phyloP scores from a whole-genome alignment of 2,113 vertebrate genomes.

The Grammomys surdaster region DNA sequence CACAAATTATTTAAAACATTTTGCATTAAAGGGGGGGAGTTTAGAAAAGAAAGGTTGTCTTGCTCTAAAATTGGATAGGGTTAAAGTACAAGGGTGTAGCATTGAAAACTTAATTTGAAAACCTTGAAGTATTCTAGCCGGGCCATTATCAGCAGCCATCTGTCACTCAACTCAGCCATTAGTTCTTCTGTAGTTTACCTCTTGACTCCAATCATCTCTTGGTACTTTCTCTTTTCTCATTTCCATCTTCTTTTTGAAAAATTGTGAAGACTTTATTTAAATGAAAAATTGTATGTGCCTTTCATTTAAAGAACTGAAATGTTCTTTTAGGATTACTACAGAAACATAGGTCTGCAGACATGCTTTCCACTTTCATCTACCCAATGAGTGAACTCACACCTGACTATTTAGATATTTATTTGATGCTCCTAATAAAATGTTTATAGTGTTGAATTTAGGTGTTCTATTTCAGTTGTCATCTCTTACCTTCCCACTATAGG shows the following conservation, averaged over 20 bases:
- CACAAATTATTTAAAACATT: conserved; percentile 77
- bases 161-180: conserved; percentile 23
- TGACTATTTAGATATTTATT: neutral
- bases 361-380: neutral
- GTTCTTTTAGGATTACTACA: neutral
- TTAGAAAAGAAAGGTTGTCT: conserved; percentile 72
- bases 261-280: conserved; percentile 41
- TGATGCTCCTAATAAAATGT: neutral
- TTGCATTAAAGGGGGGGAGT: conserved; percentile 65
- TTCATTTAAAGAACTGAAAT: conserved; percentile 35
- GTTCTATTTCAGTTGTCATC: neutral
- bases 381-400: neutral
- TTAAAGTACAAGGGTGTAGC: conserved; percentile 63
- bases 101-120: conserved; percentile 67
- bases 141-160: conserved; percentile 20
- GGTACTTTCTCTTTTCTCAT: conserved; percentile 29
- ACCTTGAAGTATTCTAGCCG: conserved; percentile 17
- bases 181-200: conserved; percentile 27
- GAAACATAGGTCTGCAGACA: neutral
- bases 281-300: neutral
- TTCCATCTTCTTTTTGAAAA: neutral
- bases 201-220: conserved; percentile 3
- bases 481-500: neutral
- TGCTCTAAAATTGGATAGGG: conserved; percentile 74
- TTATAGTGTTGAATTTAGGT: neutral